A percentile compares a stretch with the other conserved stretches of the same genome.
phyloP scores from a whole-genome alignment of 2,888 invertebrate genomes.

The Tenodera sinensis region DNA sequence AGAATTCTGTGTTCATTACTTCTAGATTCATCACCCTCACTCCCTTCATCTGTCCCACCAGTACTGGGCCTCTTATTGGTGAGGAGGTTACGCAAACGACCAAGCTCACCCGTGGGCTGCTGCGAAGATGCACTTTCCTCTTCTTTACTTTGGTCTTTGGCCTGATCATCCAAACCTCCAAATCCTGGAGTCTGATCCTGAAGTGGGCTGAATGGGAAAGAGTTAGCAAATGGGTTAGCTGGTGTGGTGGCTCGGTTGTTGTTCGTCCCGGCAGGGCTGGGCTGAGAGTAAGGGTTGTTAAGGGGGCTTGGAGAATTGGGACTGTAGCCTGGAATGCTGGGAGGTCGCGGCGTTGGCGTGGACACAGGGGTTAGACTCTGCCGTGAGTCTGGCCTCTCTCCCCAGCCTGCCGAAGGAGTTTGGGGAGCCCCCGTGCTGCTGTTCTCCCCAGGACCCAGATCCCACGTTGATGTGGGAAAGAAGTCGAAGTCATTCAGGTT shows the following conservation, averaged over 20 bases:
- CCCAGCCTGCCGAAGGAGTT: conserved; percentile 31
- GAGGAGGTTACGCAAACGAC: conserved; percentile 57
- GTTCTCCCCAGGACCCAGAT: conserved; percentile 32
- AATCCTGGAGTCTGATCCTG: conserved; percentile 31
- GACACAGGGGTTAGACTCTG: conserved; percentile 57
- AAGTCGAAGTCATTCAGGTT: conserved; percentile 57
- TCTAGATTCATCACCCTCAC: conserved; percentile 33
- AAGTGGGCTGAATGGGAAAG: conserved; percentile 63
- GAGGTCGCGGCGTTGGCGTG: conserved; percentile 58
- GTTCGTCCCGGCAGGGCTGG: conserved; percentile 49
- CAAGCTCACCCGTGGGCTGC: conserved; percentile 49
- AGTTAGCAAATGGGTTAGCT: conserved; percentile 48
- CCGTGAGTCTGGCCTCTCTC: conserved; percentile 58
- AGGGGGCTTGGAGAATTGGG: conserved; percentile 48
- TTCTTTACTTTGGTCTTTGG: conserved; percentile 47
- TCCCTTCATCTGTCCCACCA: conserved; percentile 33
- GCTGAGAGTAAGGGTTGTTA: conserved; percentile 45
- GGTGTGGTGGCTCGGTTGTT: conserved; percentile 42
- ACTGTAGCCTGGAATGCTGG: conserved; percentile 50
- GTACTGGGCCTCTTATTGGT: conserved; percentile 40
- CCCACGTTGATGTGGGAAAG: conserved; percentile 62
- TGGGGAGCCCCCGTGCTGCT: conserved; percentile 19
- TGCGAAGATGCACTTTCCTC: conserved; percentile 35
- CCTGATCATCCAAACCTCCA: conserved; percentile 47
- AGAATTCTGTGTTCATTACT: conserved; percentile 52